Base-by-base conservation (phyloP, 2,888 invertebrate genomes). In the Dilophus febrilis region DNA sequence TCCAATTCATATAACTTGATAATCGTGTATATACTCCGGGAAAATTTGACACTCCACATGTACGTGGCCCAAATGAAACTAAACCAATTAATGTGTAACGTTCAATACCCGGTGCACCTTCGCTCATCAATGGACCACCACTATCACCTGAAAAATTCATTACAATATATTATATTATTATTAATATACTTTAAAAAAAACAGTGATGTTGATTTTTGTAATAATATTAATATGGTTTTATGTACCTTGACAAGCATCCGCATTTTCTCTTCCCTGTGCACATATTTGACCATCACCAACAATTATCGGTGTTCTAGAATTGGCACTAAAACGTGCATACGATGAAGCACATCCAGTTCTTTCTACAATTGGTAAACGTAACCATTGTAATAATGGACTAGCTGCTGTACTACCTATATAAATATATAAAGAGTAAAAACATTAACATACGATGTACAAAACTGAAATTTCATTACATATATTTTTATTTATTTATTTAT, bases 21-120 rank as follows among this genome's bases (percentile, higher is more conserved):
- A 65, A 58, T 13, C 58, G 54, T 12, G 65, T 64, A 42, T 65
- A 65, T 2, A 65, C 59, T 6, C 61, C 65, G 0, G 64, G 65
- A 35, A 56, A 52, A 19, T 55, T 50, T 1, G 56, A 50, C 1
- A 60, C 55, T 5, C 64, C 60, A 40, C 61, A 62, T 1, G 52
- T 49, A 12, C 55, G 50, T 4, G 61, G 59, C 1, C 62, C 61
- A 48, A 59, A 61, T 3, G 59, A 58, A 2, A 59, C 58, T 28
- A 58, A 50, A 2, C 61, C 59, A 1, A 59, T 44, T 3, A 59
- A 37, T 6, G 48, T 47, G 35, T 47, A 52, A n/a, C 50, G 44
- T 16, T 43, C 43, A 14, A 44, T 47, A 13, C 46, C 48, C n/a
- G 43, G 38, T 1, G 41, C 41, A 11, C 47, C 45, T 40, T 53